Evolutionary conservation across 1,140 invertebrate genomes (phyloP).

Genomic region (Thaumatotibia leucotreta): DNA sequence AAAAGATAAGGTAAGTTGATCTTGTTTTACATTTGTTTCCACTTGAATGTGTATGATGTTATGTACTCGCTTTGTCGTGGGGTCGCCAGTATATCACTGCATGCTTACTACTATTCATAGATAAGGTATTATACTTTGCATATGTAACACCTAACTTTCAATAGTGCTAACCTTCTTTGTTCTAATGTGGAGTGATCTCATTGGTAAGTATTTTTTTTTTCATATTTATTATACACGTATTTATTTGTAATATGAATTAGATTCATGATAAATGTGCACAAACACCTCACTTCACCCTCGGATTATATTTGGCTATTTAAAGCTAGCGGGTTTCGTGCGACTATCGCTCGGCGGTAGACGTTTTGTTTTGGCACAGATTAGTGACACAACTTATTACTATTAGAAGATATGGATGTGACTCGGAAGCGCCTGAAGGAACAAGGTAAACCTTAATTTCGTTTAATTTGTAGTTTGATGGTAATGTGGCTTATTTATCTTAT

Average conservation of each 20-base stretch:
- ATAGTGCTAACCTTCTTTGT: slow-evolving; percentile 6
- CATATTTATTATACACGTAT: slow-evolving; percentile 28
- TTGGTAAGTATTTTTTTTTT: slow-evolving; percentile 48
- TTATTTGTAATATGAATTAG: slow-evolving; percentile 27
- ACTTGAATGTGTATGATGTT: slow-evolving; percentile 24
- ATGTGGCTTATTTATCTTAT: slow-evolving; percentile 71
- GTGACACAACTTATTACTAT: slow-evolving; percentile 22
- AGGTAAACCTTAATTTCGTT: slow-evolving; percentile 44
- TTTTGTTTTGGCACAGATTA: slow-evolving; percentile 5
- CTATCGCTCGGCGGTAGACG: slow-evolving; percentile 13
- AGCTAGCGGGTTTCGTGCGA: neutral
- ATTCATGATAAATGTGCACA: slow-evolving; percentile 33
- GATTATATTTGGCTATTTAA: slow-evolving; percentile 14
- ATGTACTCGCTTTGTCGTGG: slow-evolving; percentile 44
- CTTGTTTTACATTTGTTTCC: slow-evolving; percentile 24
- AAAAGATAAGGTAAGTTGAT: slow-evolving; percentile 56
- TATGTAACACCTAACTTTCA: slow-evolving; percentile 14
- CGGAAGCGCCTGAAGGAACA: slow-evolving; percentile 19
- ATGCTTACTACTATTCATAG: slow-evolving; percentile 28
- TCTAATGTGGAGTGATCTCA: slow-evolving; percentile 27
- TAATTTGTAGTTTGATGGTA: slow-evolving; percentile 62
- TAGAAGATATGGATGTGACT: slow-evolving; percentile 28
- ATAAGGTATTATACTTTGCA: slow-evolving; percentile 13
- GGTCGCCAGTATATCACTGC: slow-evolving; percentile 43
- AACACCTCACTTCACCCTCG: slow-evolving; percentile 25